Base-by-base conservation (phyloP, 2,797 vertebrate species). In the Octomys mimax region DNA sequence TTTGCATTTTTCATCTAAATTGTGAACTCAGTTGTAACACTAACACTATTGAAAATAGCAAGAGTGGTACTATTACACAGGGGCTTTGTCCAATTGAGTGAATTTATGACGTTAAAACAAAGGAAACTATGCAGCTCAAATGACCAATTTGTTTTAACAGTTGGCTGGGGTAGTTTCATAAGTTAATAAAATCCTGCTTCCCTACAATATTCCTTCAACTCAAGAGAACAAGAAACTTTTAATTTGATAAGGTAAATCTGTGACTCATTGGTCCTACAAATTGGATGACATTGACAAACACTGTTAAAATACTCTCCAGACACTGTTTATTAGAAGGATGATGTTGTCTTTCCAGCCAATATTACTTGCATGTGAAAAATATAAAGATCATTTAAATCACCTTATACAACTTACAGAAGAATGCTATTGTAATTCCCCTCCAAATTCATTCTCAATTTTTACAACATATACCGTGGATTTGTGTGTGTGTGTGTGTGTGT, bases 1-100 rank as follows among this genome's bases (percentile, higher is more conserved):
- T 95, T 94, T 68, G 5, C 31, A 88, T 84, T 94, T 85, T 77
- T 59, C 33, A 39, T 71, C 26, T 54, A 93, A 93, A 70, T 62
- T 70, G 42, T 93, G 70, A 88, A 39, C 46, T 61, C 78, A 84
- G 2, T 39, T 87, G n/a, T 79, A 46, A 42, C 2, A 81, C 4
- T 75, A 39, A 61, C 28, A n/a, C 59, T 62, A 6, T 33, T 66
- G 42, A 49, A 87, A 75, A 26, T 70, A 85, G 14, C 54, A 84
- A 79, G 66, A 3, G 28, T 52, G 42, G 28, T 78, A 33, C 24
- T 33, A 82, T 54, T 26, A 26, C 71, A 86, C 9, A 9, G 22
- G 59, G 66, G 16, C n/a, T 81, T 39, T 77, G 19, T 75, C 31
- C 95, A 42, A n/a, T 36, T 57, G 46, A 71, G 52, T 33, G 42